A percentile compares a stretch with the other conserved stretches of the same genome.
Conservation (phyloP, 92 coral and sea anemone species). For the Blastomussa wellsi region DNA sequence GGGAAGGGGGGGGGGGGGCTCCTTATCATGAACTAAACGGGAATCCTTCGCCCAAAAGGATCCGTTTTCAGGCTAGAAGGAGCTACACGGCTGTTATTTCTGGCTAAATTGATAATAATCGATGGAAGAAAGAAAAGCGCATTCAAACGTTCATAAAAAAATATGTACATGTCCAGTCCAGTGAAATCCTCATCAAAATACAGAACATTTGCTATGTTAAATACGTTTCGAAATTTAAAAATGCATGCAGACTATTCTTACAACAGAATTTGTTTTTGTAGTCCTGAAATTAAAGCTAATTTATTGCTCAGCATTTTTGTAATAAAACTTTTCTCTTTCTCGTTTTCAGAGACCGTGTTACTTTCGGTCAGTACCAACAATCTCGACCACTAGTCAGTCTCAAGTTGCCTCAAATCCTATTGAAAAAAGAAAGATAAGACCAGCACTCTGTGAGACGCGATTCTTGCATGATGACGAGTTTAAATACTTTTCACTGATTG, state of each 20-base stretch:
- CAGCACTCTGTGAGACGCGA: neutral
- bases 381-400: neutral
- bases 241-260: neutral
- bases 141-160: too few species aligned
- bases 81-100: too few species aligned
- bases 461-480: neutral
- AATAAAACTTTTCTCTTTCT: neutral
- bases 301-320: neutral
- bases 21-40: too few species aligned
- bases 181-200: neutral
- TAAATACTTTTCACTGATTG: neutral
- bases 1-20: too few species aligned
- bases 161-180: neutral
- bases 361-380: neutral
- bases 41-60: too few species aligned
- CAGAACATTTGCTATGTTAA: neutral
- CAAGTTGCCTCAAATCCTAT: neutral
- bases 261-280: neutral
- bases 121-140: too few species aligned
- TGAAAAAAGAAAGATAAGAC: neutral
- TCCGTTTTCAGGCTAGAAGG: too few species aligned
- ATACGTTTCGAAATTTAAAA: neutral
- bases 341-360: neutral
- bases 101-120: too few species aligned
- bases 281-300: neutral